Base-by-base conservation (phyloP, 2,113 vertebrate genomes). In the Empidonax traillii region DNA sequence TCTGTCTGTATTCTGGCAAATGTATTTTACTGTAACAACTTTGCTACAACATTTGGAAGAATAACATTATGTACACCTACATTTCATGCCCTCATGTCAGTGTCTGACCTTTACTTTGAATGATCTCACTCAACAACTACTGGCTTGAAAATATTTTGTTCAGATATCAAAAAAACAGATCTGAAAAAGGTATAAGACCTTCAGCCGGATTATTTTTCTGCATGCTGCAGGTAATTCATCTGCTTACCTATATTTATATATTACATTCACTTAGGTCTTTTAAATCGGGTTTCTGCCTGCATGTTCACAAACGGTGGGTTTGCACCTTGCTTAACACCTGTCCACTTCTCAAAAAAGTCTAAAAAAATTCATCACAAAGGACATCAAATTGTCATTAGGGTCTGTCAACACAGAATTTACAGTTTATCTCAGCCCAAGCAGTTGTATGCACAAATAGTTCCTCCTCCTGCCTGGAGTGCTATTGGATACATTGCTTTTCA, bases 401-500 rank as follows among this genome's bases (percentile, higher is more conserved):
- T 88, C 74, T 86, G 67, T 31, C 65, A 93, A 77, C 31, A 71
- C 14, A 18, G 85, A 96, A 92, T 92, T 87, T 85, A 69, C 43
- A 94, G 65, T 62, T 86, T 81, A 63, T 84, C 41, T 82, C 89
- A 73, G 78, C 53, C 53, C 74, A 47, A 55, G 85, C 58, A 78
- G 65, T 33, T 39, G 35, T 46, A 53, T 21, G 67, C 79, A 94
- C 73, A 61, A 75, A 76, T 52, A 92, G 82, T 93, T 96, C 90
- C 90, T 92, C 87, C 95, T 95, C 92, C 93, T 80, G 75, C 75
- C 79, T 89, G 66, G 37, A 71, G 79, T 79, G 84, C 85, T 89
- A 74, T 93, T 96, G 93, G 90, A 96, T 82, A 96, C 92, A 88
- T 20, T 81, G 88, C 90, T 84, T 87, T 93, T 55, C 73, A 23